Evolutionary conservation across 2,888 invertebrate genomes (phyloP).

Genomic region (Hecatera dysodea): DNA sequence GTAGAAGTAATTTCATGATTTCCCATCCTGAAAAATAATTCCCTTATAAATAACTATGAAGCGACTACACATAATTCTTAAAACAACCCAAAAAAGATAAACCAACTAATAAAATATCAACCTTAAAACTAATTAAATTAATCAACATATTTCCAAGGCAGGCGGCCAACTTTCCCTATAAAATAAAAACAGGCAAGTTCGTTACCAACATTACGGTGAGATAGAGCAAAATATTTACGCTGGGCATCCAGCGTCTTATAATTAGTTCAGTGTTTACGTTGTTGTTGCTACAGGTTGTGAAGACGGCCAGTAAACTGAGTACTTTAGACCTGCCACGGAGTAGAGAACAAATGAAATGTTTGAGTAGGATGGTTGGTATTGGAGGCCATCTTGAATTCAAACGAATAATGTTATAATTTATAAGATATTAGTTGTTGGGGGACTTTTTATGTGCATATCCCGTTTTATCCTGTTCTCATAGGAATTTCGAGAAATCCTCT

Average conservation of each 20-base stretch:
- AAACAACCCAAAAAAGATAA: slow-evolving; percentile 28
- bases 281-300: slow-evolving; percentile 56
- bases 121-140: slow-evolving; percentile 51
- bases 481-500: too few species aligned
- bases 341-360: slow-evolving; percentile 2
- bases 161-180: slow-evolving; percentile 58
- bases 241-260: slow-evolving; percentile 75
- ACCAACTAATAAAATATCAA: slow-evolving; percentile 50
- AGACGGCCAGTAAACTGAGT: slow-evolving; percentile 65
- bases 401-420: neutral
- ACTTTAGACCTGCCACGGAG: slow-evolving; percentile 49
- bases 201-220: slow-evolving; percentile 47
- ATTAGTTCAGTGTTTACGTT: slow-evolving; percentile 81
- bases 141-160: slow-evolving; percentile 59
- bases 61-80: slow-evolving; percentile 13
- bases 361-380: neutral
- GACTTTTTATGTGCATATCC: too few species aligned
- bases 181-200: slow-evolving; percentile 60
- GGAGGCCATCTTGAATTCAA: neutral
- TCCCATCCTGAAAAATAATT: neutral
- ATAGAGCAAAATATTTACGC: slow-evolving; percentile 73
- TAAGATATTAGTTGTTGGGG: too few species aligned
- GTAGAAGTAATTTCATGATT: too few species aligned
- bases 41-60: neutral
- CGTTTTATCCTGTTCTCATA: too few species aligned